Evolutionary conservation across 2,888 invertebrate genomes (phyloP), one percentile per base, ranked within the genome.

Genomic region (Apodemia mormo): DNA sequence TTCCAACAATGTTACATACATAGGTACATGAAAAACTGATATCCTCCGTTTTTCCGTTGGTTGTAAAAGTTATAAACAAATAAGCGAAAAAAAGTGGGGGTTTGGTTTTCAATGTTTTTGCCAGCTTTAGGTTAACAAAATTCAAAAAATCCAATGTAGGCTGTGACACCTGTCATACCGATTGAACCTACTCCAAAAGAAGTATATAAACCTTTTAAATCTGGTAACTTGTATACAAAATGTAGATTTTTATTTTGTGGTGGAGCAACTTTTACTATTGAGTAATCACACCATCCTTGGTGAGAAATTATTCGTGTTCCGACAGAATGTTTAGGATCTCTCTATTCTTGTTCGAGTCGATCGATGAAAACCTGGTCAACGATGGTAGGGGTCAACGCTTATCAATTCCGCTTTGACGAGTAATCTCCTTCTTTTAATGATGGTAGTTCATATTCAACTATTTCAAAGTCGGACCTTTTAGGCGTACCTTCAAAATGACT

Each of bases 131-230:
- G 95, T 67, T 95, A 81, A 77, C 96, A 96, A 33, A 96, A 79
- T 68, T 96, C 95, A 61, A 94, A 75, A 5, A 96, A 87, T 1
- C 96, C 96, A 82, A 96, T 95, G 78, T 95, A 95, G 0, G 96
- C 96, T 0, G 96, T 95, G 68, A 93, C 94, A 93, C 95, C 95
- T 33, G 95, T 94, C 94, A 95, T 95, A 76, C 95, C 95, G 12
- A 95, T 82, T 14, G 92, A 85, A 67, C 95, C 95, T 1, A 95
- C 79, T 4, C 85, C 92, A 29, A 94, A 84, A 0, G 95, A 95
- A 0, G 84, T 71, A 0, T 95, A 72, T 0, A 82, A 72, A 0
- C 90, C 86, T 70, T 91, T 93, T 71, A 95, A 81, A 72, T 95
- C 92, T 0, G 94, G 94, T 56, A 95, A 67, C 37, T 79, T 78